Conservation (phyloP, 2,113 vertebrate genomes). For the Hyla sarda region DNA sequence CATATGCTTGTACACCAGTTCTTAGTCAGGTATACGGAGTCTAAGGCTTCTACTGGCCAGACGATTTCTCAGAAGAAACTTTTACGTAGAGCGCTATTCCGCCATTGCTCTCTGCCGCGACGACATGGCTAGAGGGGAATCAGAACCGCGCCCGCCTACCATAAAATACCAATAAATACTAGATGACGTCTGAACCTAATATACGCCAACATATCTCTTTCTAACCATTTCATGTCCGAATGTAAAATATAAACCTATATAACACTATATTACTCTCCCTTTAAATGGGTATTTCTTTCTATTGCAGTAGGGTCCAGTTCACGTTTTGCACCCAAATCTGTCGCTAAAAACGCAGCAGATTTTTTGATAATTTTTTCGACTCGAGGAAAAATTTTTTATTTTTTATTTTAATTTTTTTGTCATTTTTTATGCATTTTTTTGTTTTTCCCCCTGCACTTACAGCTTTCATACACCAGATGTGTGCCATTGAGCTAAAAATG, state of each 20-base stretch:
- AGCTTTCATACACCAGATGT: conserved; percentile 57
- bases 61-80: background rate
- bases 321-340: background rate
- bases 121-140: background rate
- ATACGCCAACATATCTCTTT: too few species aligned
- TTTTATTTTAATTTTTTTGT: conserved; percentile 12
- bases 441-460: conserved; percentile 31
- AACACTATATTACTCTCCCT: background rate
- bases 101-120: background rate
- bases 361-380: background rate
- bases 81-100: background rate
- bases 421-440: background rate
- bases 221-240: background rate
- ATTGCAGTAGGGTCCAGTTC: background rate
- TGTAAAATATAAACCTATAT: conserved; percentile 1
- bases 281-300: background rate
- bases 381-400: background rate
- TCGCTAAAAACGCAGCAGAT: background rate
- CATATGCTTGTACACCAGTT: background rate
- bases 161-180: background rate
- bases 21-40: background rate
- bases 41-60: background rate
- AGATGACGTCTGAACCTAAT: background rate
- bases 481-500: conserved; percentile 57
- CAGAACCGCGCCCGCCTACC: background rate